A percentile compares a stretch with the other conserved stretches of the same genome.
These are phyloP conservation scores for Lindbergichthys nudifrons DNA, from an alignment of 2,797 vertebrate species.

Conservation along the genomic window DNA sequence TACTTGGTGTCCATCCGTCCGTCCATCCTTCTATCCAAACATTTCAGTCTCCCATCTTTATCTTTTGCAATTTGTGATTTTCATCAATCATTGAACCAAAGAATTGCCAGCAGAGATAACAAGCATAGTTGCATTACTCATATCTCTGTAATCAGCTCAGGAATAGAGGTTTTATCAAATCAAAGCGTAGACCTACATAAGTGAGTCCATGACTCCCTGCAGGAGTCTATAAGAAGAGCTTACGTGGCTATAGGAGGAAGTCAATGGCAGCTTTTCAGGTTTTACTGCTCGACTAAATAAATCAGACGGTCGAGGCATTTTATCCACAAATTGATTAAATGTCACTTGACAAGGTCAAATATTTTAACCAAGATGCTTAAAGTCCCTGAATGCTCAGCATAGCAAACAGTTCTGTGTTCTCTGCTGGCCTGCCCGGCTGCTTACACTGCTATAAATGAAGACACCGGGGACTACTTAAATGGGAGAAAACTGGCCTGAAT, in stretches of 20 bases:
- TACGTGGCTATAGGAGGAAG: slow-evolving; percentile 55
- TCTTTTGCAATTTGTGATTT: background rate
- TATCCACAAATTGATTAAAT: slow-evolving; percentile 83
- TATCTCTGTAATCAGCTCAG: slow-evolving; percentile 21
- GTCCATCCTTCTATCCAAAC: background rate
- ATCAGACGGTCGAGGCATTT: slow-evolving; percentile 70
- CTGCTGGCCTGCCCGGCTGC: slow-evolving; percentile 68
- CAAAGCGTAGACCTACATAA: slow-evolving; percentile 40
- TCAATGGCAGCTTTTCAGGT: slow-evolving; percentile 55
- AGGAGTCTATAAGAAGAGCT: slow-evolving; percentile 61
- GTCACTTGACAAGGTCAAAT: slow-evolving; percentile 83
- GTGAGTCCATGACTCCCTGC: slow-evolving; percentile 54
- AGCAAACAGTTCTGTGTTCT: slow-evolving; percentile 73
- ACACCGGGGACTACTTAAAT: slow-evolving; percentile 80
- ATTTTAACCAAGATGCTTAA: slow-evolving; percentile 76
- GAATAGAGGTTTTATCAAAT: slow-evolving; percentile 35
- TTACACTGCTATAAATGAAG: slow-evolving; percentile 82
- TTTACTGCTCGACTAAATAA: slow-evolving; percentile 69
- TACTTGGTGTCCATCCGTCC: background rate
- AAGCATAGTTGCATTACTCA: background rate
- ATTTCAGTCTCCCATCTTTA: background rate
- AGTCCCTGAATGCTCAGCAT: slow-evolving; percentile 77
- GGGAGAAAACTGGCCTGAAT: slow-evolving; percentile 81
- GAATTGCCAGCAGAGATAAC: background rate
- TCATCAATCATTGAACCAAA: background rate